A percentile compares a stretch with the other conserved stretches of the same genome.
Conservation (phyloP, 2,888 invertebrate species). For the Acanthococcus lagerstroemiae region DNA sequence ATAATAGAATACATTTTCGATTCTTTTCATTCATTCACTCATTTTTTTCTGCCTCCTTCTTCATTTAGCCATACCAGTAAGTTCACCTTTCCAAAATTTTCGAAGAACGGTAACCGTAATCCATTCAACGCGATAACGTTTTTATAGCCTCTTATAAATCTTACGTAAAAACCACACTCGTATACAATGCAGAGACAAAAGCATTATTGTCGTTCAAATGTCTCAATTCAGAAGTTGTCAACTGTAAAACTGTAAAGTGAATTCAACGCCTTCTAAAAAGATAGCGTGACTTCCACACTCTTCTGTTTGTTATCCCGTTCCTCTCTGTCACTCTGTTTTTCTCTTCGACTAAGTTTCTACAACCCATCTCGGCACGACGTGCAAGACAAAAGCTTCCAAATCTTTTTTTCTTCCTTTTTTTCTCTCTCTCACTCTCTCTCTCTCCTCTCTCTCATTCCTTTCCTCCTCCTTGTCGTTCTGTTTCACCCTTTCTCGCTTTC, state of each 20-base stretch:
- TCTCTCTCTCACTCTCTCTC: not conserved
- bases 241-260: not conserved
- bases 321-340: too few species aligned
- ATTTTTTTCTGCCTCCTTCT: too few species aligned
- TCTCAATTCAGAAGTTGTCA: constrained; percentile 30
- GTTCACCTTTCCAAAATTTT: too few species aligned
- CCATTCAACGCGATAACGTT: not conserved
- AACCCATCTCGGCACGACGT: not conserved
- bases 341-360: not conserved
- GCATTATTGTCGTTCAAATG: constrained; percentile 10
- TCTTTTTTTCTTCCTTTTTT: not conserved
- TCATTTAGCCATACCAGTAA: too few species aligned
- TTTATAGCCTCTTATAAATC: not conserved
- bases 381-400: not conserved
- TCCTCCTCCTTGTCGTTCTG: not conserved
- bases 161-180: not conserved
- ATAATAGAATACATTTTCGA: too few species aligned
- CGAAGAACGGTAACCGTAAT: too few species aligned
- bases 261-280: not conserved
- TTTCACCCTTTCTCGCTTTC: not conserved
- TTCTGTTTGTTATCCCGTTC: not conserved
- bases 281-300: not conserved
- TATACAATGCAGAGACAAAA: not conserved
- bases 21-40: too few species aligned
- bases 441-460: too few species aligned